Evolutionary conservation across 2,113 vertebrate genomes (phyloP).

Genomic region (Myxocyprinus asiaticus): DNA sequence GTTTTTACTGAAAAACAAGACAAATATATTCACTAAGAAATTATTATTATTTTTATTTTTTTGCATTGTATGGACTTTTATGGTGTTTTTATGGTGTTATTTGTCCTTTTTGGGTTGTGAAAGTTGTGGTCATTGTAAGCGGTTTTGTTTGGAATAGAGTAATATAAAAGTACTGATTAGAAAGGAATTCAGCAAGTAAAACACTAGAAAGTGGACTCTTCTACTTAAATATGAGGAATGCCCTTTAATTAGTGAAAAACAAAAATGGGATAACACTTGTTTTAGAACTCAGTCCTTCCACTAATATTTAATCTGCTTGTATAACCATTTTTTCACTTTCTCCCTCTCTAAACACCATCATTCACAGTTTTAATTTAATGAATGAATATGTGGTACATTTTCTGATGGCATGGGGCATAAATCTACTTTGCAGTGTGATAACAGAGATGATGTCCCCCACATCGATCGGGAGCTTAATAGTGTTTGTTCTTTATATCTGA

Average conservation of each 20-base stretch:
- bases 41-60: too few relatives aligned
- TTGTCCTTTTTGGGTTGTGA: too few relatives aligned
- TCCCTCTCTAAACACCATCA: slow-evolving; percentile 66
- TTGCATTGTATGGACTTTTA: too few relatives aligned
- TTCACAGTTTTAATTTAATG: slow-evolving; percentile 79
- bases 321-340: slow-evolving; percentile 49
- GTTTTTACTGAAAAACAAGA: too few relatives aligned
- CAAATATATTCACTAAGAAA: too few relatives aligned
- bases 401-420: slow-evolving; percentile 69
- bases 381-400: slow-evolving; percentile 83
- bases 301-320: slow-evolving; percentile 65
- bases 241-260: background rate
- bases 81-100: too few relatives aligned
- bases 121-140: too few relatives aligned
- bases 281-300: slow-evolving; percentile 58
- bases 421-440: slow-evolving; percentile 72
- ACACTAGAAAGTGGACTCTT: background rate
- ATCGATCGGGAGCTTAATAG: slow-evolving; percentile 82
- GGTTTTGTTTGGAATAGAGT: too few relatives aligned
- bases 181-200: background rate
- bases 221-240: background rate
- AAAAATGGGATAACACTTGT: slow-evolving; percentile 15
- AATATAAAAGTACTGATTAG: slow-evolving; percentile 12
- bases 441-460: slow-evolving; percentile 72
- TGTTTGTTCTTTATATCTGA: slow-evolving; percentile 81